Evolutionary conservation across 1,140 invertebrate genomes (phyloP).

Genomic region (Orchestia grillus): DNA sequence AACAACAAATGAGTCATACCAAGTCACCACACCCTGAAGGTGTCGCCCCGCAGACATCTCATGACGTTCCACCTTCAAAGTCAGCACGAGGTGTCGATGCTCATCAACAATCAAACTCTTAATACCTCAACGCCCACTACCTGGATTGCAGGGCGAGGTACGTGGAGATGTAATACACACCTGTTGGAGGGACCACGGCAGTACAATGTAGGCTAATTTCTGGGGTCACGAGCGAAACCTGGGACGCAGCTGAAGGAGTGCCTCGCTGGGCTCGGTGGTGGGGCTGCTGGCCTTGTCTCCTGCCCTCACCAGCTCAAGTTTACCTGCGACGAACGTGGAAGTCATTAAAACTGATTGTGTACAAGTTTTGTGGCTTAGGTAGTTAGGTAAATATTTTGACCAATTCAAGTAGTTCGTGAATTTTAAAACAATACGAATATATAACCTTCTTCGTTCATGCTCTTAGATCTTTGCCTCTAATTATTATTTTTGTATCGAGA

Average conservation of each 20-base stretch:
- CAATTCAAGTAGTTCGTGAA: not conserved
- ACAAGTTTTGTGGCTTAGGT: not conserved
- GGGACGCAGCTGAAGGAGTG: not conserved
- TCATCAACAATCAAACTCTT: not conserved
- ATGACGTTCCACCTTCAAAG: not conserved
- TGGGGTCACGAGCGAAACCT: not conserved
- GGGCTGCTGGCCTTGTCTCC: not conserved
- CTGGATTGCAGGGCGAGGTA: not conserved
- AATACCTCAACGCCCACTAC: not conserved
- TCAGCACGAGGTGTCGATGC: not conserved
- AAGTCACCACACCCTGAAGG: too few relatives aligned
- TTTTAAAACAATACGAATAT: not conserved
- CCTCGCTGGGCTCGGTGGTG: not conserved
- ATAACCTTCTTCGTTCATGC: not conserved
- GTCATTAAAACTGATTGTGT: not conserved
- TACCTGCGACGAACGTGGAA: not conserved
- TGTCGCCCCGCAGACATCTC: not conserved
- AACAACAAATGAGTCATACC: too few relatives aligned
- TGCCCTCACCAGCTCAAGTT: not conserved
- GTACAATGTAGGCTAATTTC: not conserved
- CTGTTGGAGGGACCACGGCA: not conserved
- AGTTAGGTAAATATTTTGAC: too few relatives aligned
- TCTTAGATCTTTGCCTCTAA: not conserved
- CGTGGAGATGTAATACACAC: not conserved
- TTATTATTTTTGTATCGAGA: too few relatives aligned